A percentile compares a stretch with the other conserved stretches of the same genome.
phyloP scores from a whole-genome alignment of 2,797 vertebrate genomes.

The Geotrypetes seraphini region DNA sequence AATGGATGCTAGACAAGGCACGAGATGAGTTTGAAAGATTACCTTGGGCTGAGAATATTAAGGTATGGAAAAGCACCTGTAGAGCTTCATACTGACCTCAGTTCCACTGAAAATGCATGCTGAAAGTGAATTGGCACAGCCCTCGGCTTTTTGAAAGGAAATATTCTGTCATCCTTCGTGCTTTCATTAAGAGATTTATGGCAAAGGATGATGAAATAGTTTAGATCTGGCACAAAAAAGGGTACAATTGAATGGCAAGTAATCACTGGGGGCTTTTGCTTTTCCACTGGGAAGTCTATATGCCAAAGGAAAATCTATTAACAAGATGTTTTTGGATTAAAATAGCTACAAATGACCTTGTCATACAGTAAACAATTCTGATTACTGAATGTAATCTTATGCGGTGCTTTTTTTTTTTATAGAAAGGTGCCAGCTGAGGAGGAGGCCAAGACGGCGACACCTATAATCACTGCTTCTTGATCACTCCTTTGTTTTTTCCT shows the following conservation, averaged over 20 bases:
- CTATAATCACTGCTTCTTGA: too few relatives aligned
- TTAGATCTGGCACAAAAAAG: constrained; percentile 26
- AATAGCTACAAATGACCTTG: constrained; percentile 45
- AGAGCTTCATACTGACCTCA: constrained; percentile 30
- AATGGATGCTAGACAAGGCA: constrained; percentile 23
- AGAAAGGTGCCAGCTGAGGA: too few relatives aligned
- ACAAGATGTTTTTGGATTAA: constrained; percentile 63
- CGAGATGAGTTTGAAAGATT: constrained; percentile 31
- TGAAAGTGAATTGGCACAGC: constrained; percentile 23
- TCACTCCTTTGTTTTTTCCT: too few relatives aligned
- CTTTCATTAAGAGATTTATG: constrained; percentile 39
- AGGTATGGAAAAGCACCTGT: constrained; percentile 40
- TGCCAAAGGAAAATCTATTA: constrained; percentile 54
- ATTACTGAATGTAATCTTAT: constrained; percentile 23
- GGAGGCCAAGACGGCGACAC: too few relatives aligned
- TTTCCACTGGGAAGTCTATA: constrained; percentile 53
- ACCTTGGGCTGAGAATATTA: constrained; percentile 24
- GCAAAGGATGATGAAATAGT: constrained; percentile 38
- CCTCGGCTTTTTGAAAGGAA: constrained; percentile 32
- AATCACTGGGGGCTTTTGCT: too few relatives aligned
- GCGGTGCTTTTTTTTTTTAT: constrained; percentile 24
- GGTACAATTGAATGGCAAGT: constrained; percentile 45
- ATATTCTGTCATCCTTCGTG: constrained; percentile 31
- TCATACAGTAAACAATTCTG: constrained; percentile 39
- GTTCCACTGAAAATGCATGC: constrained; percentile 29